Evolutionary conservation across 2,797 vertebrate species (phyloP).

Genomic region (Esox masquinongy): DNA sequence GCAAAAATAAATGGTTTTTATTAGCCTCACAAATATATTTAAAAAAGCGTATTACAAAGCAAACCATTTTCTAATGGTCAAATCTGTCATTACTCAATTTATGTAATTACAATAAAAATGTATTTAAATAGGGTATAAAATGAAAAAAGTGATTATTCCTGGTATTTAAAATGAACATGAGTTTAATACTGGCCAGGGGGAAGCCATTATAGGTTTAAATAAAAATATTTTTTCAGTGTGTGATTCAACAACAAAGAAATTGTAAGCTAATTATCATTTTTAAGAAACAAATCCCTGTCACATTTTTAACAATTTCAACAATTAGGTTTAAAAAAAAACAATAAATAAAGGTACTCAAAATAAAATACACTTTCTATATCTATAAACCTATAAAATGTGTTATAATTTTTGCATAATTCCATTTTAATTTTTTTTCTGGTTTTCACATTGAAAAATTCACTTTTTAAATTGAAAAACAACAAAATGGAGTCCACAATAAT

Average conservation of each 20-base stretch:
- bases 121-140: not conserved
- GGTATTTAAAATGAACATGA: not conserved
- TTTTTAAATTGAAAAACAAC: too few relatives aligned
- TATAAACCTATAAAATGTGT: too few relatives aligned
- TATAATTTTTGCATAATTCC: too few relatives aligned
- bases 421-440: too few relatives aligned
- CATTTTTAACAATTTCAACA: not conserved
- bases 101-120: not conserved
- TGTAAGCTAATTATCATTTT: not conserved
- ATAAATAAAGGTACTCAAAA: too few relatives aligned
- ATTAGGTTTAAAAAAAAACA: too few relatives aligned
- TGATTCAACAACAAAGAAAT: not conserved
- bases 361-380: too few relatives aligned
- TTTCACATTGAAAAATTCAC: too few relatives aligned
- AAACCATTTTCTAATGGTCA: not conserved
- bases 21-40: not conserved
- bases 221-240: not conserved
- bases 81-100: not conserved
- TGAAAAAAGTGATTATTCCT: not conserved
- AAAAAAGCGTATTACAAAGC: not conserved
- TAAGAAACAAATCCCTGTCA: not conserved
- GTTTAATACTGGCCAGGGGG: not conserved
- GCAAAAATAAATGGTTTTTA: not conserved
- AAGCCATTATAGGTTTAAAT: not conserved
- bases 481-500: too few relatives aligned